Evolutionary conservation across 2,888 invertebrate genomes (phyloP).

Genomic region (Entomobrya proxima): DNA sequence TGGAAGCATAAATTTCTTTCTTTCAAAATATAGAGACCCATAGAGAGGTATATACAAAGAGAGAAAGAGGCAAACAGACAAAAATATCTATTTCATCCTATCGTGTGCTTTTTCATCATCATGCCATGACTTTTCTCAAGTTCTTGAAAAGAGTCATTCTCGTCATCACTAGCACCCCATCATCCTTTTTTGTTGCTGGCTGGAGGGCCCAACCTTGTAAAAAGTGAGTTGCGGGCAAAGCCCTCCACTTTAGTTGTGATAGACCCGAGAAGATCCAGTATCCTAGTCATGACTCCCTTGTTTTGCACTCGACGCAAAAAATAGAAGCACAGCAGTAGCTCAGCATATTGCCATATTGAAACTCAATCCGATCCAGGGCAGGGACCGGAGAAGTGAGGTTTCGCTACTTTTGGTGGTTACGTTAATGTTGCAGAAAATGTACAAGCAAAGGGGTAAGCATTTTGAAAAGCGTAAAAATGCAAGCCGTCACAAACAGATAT

Average conservation of each 20-base stretch:
- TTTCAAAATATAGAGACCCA: too few relatives aligned
- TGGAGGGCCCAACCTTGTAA: conserved; percentile 66
- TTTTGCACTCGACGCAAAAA: neutral
- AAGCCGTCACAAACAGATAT: too few relatives aligned
- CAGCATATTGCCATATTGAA: too few relatives aligned
- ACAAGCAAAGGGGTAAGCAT: too few relatives aligned
- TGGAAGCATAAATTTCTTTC: neutral
- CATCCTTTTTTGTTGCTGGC: conserved; percentile 28
- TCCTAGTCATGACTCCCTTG: neutral
- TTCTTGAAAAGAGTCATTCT: neutral
- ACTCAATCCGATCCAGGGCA: conserved; percentile 1
- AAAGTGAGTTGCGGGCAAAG: conserved; percentile 62
- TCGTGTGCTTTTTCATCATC: neutral
- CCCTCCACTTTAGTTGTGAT: conserved; percentile 12
- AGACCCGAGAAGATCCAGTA: too few relatives aligned
- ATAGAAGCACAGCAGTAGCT: too few relatives aligned
- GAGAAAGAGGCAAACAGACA: conserved; percentile 20
- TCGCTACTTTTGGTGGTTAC: neutral
- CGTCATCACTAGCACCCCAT: neutral
- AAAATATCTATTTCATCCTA: neutral
- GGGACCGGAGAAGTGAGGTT: neutral
- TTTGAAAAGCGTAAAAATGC: too few relatives aligned
- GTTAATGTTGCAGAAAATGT: conserved; percentile 49
- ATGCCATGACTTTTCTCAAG: neutral
- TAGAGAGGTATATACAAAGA: too few relatives aligned